Base-by-base conservation (phyloP, 2,797 vertebrate species). In the Cichlasoma orientale region DNA sequence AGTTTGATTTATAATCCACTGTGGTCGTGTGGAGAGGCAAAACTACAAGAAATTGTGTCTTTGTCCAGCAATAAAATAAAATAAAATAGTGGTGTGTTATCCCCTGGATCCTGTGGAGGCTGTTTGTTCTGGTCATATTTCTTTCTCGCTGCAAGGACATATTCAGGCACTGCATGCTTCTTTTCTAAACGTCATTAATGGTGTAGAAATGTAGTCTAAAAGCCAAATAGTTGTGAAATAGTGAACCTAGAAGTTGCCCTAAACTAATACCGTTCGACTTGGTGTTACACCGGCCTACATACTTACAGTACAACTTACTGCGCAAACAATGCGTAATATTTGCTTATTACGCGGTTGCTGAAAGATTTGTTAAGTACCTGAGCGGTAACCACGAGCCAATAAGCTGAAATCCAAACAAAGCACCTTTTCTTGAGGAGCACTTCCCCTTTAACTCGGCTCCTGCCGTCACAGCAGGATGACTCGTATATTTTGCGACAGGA, bases 401-500 rank as follows among this genome's bases (percentile, higher is more conserved):
- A 7, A 44, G 16, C 18, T 27, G 50, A 44, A 29, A 12, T n/a
- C 7, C 9, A 4, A 1, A 19, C n/a, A 18, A 3, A 50, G n/a
- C 76, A 1, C 31, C 9, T 9, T 71, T n/a, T 33, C 19, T 5
- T 10, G 4, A 10, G 78, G 7, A 11, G 47, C 73, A 53, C 84
- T 86, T 84, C 78, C 79, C 88, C 91, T 94, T 94, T 93, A 94
- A 89, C 1, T 8, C 3, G 5, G 36, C 52, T 8, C 61, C 63
- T 89, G 72, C 56, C 89, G 90, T 92, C 89, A 93, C 80, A 56
- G 57, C 72, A 57, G 7, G 73, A 85, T 86, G 84, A 84, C 83
- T 88, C 78, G 63, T 79, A 19, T 82, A 69, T 89, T 93, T 94
- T 92, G 89, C 95, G 95, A 94, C 95, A 82, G 36, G 77, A 78